Evolutionary conservation across 2,113 vertebrate genomes (phyloP).

Genomic region (Heliornis fulica): DNA sequence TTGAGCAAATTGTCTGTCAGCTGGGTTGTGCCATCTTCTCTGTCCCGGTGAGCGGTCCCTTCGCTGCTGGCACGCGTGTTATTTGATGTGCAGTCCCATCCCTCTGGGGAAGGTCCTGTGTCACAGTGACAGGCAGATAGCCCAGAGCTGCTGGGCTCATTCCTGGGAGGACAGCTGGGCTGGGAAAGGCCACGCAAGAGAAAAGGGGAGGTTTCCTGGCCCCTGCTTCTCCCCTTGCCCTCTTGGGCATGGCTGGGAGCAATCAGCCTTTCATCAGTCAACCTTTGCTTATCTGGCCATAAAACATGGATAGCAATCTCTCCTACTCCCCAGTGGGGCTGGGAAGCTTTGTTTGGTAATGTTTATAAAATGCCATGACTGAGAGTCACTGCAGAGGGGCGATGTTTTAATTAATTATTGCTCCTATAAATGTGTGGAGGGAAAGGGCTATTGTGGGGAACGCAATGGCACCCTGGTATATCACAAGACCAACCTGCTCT

Average conservation of each 20-base stretch:
- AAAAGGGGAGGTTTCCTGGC: background rate
- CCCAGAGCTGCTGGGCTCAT: background rate
- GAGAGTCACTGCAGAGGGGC: background rate
- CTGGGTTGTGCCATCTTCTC: rapidly evolving
- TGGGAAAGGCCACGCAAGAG: background rate
- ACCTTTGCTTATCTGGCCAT: background rate
- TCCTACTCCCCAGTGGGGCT: background rate
- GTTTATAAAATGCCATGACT: background rate
- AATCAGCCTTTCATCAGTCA: background rate
- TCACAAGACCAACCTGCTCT: background rate
- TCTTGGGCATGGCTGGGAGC: background rate
- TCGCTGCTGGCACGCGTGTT: background rate
- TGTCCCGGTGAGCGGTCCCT: rapidly evolving
- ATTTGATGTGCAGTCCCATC: background rate
- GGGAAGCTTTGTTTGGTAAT: background rate
- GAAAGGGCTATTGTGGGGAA: background rate
- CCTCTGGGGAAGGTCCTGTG: background rate
- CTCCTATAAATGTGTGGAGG: background rate
- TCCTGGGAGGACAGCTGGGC: background rate
- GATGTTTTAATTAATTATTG: background rate
- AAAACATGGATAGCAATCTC: background rate
- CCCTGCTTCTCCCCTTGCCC: background rate
- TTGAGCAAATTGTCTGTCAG: background rate
- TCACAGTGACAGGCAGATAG: background rate
- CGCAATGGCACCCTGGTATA: background rate